Conservation (phyloP, 2,113 vertebrate species). For the Cyphomyrus discorhynchus region DNA sequence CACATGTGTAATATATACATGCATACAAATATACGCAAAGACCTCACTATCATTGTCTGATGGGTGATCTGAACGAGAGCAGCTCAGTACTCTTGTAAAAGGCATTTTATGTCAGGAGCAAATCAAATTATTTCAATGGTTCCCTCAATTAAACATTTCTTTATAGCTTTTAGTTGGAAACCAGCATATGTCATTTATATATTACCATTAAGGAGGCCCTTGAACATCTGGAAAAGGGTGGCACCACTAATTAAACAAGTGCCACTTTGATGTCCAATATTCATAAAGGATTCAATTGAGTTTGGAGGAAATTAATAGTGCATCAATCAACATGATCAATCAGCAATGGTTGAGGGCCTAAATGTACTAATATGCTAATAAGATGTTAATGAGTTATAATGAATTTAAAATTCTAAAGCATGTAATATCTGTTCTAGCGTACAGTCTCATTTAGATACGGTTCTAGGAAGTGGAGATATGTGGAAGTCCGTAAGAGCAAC, state of each 20-base stretch:
- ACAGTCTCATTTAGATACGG: slow-evolving; percentile 27
- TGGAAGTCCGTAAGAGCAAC: not conserved
- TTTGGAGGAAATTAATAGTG: slow-evolving; percentile 61
- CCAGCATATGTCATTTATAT: not conserved
- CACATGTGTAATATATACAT: not conserved
- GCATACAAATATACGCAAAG: not conserved
- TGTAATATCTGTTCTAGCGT: slow-evolving; percentile 50
- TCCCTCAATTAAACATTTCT: not conserved
- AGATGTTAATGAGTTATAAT: slow-evolving; percentile 64
- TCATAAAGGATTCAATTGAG: slow-evolving; percentile 49
- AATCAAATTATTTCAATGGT: not conserved
- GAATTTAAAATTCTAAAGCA: slow-evolving; percentile 57
- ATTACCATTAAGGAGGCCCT: not conserved
- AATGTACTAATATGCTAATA: slow-evolving; percentile 61
- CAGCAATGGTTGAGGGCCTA: slow-evolving; percentile 6
- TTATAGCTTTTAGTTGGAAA: not conserved
- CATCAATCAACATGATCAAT: slow-evolving; percentile 56
- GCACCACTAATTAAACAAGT: slow-evolving; percentile 53
- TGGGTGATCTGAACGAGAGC: not conserved
- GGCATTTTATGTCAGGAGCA: not conserved
- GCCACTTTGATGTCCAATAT: slow-evolving; percentile 52
- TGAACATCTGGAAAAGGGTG: slow-evolving; percentile 32
- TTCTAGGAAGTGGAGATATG: not conserved
- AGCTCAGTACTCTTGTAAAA: not conserved
- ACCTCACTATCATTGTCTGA: not conserved